Conservation (phyloP, 2,797 vertebrate genomes). For the Lacerta viridis region DNA sequence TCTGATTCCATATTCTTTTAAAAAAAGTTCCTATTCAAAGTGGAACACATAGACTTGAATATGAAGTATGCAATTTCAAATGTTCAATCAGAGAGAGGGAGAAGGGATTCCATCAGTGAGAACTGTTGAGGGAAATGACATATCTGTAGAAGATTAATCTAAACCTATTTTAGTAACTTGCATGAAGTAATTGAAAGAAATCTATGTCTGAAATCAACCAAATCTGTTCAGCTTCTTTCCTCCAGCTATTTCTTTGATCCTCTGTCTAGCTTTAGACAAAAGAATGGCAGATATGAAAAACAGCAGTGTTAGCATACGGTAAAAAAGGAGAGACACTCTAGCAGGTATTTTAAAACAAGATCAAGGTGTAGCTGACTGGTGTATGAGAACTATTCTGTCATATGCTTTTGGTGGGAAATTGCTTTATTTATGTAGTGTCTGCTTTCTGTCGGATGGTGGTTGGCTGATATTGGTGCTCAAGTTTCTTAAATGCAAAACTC, state of each 20-base stretch:
- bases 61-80: constrained; percentile 31
- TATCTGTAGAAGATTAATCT: constrained; percentile 37
- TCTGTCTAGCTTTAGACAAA: constrained; percentile 43
- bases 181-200: constrained; percentile 53
- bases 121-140: constrained; percentile 31
- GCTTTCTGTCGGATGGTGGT: neutral
- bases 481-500: neutral
- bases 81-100: neutral
- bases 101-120: neutral
- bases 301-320: constrained; percentile 17
- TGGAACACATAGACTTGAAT: constrained; percentile 23
- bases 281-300: constrained; percentile 36
- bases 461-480: neutral
- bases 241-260: constrained; percentile 42
- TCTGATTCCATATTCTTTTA: constrained; percentile 24
- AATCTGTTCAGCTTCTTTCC: constrained; percentile 37
- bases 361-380: constrained; percentile 8
- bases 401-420: neutral
- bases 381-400: neutral
- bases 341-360: neutral
- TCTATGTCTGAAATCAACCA: neutral
- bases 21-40: constrained; percentile 6
- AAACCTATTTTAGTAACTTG: constrained; percentile 48
- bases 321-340: neutral
- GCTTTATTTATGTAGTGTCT: neutral